Evolutionary conservation across 2,888 invertebrate species (phyloP).

Genomic region (Ctena decussata): DNA sequence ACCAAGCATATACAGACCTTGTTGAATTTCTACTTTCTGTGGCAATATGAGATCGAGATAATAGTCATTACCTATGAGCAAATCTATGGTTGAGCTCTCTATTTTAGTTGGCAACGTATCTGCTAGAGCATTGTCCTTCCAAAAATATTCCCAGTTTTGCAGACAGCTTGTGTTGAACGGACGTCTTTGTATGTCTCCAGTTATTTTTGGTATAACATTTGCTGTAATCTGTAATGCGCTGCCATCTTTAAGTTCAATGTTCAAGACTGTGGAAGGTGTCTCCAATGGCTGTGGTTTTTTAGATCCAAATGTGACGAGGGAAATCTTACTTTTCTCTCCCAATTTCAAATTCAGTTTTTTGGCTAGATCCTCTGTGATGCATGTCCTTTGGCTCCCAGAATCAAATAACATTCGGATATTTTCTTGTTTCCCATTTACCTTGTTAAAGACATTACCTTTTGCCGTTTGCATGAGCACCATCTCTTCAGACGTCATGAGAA

Average conservation of each 20-base stretch:
- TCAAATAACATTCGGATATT: background rate
- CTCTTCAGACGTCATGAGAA: too few species aligned
- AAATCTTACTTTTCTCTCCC: too few species aligned
- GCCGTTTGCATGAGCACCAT: too few species aligned
- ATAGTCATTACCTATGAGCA: slow-evolving; percentile 3
- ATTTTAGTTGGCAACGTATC: background rate
- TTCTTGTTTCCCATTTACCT: too few species aligned
- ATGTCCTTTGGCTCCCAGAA: background rate
- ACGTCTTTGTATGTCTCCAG: background rate
- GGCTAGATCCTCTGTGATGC: background rate
- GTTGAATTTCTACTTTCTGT: background rate
- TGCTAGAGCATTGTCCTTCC: too few species aligned
- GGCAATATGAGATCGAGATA: too few species aligned
- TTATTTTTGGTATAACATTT: background rate
- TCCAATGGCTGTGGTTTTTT: background rate
- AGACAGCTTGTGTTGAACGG: background rate
- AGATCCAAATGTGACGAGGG: slow-evolving; percentile 8
- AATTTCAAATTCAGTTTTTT: background rate
- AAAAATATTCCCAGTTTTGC: too few species aligned
- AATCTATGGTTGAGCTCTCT: background rate
- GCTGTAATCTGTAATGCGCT: background rate
- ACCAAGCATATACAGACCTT: background rate
- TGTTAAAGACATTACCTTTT: too few species aligned
- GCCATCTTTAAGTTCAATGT: background rate
- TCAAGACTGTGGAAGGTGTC: background rate